A percentile compares a stretch with the other conserved stretches of the same genome.
phyloP scores from a whole-genome alignment of 1,140 invertebrate species.

The Dreissena rostriformis region DNA sequence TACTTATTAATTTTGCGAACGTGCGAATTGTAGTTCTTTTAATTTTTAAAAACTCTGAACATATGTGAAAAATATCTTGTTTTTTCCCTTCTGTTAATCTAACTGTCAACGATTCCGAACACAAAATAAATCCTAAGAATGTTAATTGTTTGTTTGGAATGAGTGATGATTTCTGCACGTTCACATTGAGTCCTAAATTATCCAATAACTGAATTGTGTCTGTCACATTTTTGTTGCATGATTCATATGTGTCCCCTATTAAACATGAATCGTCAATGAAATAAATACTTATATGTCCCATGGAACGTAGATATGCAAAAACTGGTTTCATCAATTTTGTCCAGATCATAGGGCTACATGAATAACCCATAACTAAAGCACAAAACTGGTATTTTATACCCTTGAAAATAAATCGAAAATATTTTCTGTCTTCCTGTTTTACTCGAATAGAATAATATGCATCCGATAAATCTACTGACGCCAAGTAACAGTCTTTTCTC shows the following conservation, averaged over 20 bases:
- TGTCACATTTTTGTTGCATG: neutral
- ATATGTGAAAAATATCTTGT: neutral
- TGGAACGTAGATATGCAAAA: neutral
- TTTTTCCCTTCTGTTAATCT: neutral
- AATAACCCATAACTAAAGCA: neutral
- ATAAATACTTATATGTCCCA: neutral
- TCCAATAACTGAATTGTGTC: constrained; percentile 4
- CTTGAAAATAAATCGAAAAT: constrained; percentile 2
- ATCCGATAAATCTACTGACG: neutral
- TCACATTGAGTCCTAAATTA: neutral
- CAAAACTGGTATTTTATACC: neutral
- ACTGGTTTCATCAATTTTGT: no score
- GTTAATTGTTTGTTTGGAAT: neutral
- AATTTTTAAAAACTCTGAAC: neutral
- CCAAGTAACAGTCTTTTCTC: constrained; percentile 3
- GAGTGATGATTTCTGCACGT: neutral
- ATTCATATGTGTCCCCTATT: neutral
- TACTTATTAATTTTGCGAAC: constrained; percentile 7
- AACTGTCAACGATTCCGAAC: neutral
- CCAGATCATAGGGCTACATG: constrained; percentile 7
- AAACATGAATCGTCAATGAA: neutral
- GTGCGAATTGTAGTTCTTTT: constrained; percentile 5
- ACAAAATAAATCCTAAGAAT: constrained; percentile 8
- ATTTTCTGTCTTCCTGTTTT: neutral
- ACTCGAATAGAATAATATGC: neutral